phyloP scores from a whole-genome alignment of 2,888 invertebrate species.

The Girardia tigrina region DNA sequence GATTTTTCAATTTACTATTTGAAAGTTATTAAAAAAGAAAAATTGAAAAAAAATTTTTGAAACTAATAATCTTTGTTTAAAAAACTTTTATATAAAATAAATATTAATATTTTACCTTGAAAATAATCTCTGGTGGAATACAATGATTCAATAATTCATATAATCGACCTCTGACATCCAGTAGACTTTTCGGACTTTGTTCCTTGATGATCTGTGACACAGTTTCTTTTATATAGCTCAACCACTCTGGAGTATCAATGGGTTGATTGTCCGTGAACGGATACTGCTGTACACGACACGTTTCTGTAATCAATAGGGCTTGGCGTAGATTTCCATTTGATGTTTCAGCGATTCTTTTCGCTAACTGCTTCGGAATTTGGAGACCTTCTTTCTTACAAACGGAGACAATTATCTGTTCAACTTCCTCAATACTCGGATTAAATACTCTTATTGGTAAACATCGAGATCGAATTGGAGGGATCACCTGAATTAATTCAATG shows the following conservation, averaged over 20 bases:
- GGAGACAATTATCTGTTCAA: conserved; percentile 43
- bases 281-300: conserved; percentile 72
- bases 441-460: conserved; percentile 81
- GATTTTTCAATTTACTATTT: too few relatives aligned
- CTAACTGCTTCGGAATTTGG: conserved; percentile 63
- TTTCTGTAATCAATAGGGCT: conserved; percentile 80
- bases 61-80: conserved; percentile 59
- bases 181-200: conserved; percentile 67
- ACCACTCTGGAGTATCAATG: conserved; percentile 81
- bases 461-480: conserved; percentile 86
- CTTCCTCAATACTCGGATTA: conserved; percentile 65
- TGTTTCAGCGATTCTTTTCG: conserved; percentile 62
- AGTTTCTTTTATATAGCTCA: conserved; percentile 69
- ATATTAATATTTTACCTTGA: conserved; percentile 55
- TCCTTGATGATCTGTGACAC: conserved; percentile 71
- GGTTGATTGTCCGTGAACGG: conserved; percentile 62
- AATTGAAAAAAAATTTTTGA: conserved; percentile 37
- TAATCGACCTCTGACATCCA: conserved; percentile 69
- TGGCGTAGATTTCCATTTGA: conserved; percentile 76
- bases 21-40: too few relatives aligned
- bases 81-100: conserved; percentile 53
- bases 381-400: conserved; percentile 59
- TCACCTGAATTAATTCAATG: conserved; percentile 53
- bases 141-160: conserved; percentile 86
- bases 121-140: conserved; percentile 75